Evolutionary conservation across 2,797 vertebrate genomes (phyloP).

Genomic region (Spatula clypeata): DNA sequence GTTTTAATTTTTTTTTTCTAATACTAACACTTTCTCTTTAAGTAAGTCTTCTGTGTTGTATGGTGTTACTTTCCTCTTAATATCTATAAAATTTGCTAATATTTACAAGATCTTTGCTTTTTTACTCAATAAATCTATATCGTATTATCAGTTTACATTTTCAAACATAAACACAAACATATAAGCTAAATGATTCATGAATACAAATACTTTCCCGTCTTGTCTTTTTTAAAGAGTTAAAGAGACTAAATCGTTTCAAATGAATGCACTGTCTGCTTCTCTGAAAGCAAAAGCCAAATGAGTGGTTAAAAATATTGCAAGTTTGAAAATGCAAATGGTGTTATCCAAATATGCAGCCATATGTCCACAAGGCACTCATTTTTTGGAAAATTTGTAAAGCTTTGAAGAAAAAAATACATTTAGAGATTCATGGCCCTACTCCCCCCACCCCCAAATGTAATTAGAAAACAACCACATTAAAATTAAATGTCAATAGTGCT

Average conservation of each 20-base stretch:
- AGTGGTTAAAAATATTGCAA: slow-evolving; percentile 86
- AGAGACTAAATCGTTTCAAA: slow-evolving; percentile 83
- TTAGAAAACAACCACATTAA: slow-evolving; percentile 47
- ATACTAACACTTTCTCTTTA: background rate
- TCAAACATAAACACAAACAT: slow-evolving; percentile 72
- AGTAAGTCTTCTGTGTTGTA: background rate
- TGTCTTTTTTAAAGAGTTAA: slow-evolving; percentile 80
- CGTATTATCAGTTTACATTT: slow-evolving; percentile 68
- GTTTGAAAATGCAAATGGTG: slow-evolving; percentile 89
- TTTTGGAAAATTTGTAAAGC: slow-evolving; percentile 82
- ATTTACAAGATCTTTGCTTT: slow-evolving; percentile 58
- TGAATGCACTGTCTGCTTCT: slow-evolving; percentile 85
- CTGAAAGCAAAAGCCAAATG: slow-evolving; percentile 87
- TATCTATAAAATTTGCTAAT: slow-evolving; percentile 35
- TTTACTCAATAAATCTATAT: slow-evolving; percentile 58
- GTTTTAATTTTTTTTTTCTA: background rate
- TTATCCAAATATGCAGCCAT: slow-evolving; percentile 89
- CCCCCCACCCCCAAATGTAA: slow-evolving; percentile 3
- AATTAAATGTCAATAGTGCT: slow-evolving; percentile 70
- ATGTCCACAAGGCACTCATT: slow-evolving; percentile 87
- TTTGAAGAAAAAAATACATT: slow-evolving; percentile 83
- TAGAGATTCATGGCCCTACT: slow-evolving; percentile 70
- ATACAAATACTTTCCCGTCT: slow-evolving; percentile 67
- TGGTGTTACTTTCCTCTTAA: slow-evolving; percentile 25
- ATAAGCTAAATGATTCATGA: slow-evolving; percentile 73